Evolutionary conservation across 2,113 vertebrate species (phyloP), one percentile per base, ranked within the genome.

Genomic region (Gymnarchus niloticus): DNA sequence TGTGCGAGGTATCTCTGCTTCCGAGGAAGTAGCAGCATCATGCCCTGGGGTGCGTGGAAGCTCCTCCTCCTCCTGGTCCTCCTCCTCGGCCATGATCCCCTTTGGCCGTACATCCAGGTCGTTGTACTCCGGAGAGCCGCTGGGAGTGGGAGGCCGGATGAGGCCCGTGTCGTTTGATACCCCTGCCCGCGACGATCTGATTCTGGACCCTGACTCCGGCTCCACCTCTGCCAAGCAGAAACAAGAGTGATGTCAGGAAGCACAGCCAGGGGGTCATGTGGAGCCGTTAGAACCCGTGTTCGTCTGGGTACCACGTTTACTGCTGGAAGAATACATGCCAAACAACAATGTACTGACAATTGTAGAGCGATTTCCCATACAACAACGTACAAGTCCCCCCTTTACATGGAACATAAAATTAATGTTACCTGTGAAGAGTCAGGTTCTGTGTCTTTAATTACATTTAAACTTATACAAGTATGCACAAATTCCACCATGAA

Each of bases 11-110:
- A 89, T 3, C 46, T 94, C 91, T 0, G 93, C 86, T n/a, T 96
- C 95, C 1, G 48, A 5, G 85, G 41, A 6, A 19, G 91, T 51
- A 8, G 85, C 59, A 61, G 89, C 88, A 84, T 96, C 93, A 84
- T 85, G 93, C 0, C 93, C 92, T 0, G 94, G 95, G 1, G 94
- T 94, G 87, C 89, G 91, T 73, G 95, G 92, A 86, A 93, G 92
- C 28, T 92, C 91, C 44, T 94, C 93, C 0, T 82, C 80, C 80
- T 78, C 76, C 14, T n/a, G n/a, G n/a, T 54, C 52, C 19, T 56
- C 80, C 51, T 94, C 94, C 0, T 94, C 92, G 87, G 96, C 94
- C 0, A 44, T 86, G 82, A 93, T 95, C 81, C 91, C 89, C 93
- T 94, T 95, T 52, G 86, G 87, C 81, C 80, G 92, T 0, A 69